Conservation (phyloP, 53 echinoderm and acorn worm species). For the Mesocentrotus franciscanus region DNA sequence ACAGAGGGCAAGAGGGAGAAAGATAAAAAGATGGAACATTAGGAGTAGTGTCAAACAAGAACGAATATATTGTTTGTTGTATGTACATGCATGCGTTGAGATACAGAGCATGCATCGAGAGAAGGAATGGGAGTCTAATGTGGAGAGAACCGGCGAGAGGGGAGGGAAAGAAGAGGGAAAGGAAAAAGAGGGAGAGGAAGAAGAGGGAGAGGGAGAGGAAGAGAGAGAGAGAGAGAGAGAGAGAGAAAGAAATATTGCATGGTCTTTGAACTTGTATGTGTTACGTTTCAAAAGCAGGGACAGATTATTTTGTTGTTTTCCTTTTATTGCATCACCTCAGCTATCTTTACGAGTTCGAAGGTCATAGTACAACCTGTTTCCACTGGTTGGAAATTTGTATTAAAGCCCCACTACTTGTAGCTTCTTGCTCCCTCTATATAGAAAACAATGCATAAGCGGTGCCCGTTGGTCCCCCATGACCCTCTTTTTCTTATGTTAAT, state of each 20-base stretch:
- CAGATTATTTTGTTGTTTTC: neutral
- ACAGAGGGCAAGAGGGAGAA: neutral
- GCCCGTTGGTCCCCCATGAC: too few relatives aligned
- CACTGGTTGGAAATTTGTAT: neutral
- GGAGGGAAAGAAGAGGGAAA: neutral
- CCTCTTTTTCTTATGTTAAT: too few relatives aligned
- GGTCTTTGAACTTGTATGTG: neutral
- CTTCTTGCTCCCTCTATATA: too few relatives aligned
- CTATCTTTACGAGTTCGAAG: slow-evolving; percentile 28
- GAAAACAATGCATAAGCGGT: too few relatives aligned
- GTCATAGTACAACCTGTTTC: neutral
- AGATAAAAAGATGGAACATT: neutral
- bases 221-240: neutral
- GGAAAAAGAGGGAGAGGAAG: too few relatives aligned
- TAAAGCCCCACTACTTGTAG: too few relatives aligned
- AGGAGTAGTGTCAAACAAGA: neutral
- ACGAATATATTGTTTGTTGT: neutral
- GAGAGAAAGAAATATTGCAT: neutral
- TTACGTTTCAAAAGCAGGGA: neutral
- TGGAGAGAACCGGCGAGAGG: neutral
- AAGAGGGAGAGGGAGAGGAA: neutral
- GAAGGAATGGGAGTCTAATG: neutral
- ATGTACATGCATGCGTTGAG: neutral
- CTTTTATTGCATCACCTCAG: neutral
- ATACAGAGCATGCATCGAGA: neutral